These are phyloP conservation scores for Bos indicus DNA, from an alignment of 2,113 vertebrate species.

Conservation along the genomic window DNA sequence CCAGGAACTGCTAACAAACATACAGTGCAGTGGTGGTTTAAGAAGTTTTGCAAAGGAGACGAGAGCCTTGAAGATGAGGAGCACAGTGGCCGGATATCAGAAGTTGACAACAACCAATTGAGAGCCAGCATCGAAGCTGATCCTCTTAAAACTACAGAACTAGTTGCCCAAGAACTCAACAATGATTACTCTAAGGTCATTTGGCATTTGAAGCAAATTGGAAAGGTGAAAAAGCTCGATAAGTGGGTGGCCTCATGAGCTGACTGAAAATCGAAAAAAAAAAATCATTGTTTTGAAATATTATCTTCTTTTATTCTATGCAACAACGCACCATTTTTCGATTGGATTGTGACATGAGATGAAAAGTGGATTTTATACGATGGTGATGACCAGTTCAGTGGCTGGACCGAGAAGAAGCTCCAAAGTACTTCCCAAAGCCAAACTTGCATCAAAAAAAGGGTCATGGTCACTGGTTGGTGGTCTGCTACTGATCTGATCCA, in stretches of 20 bases:
- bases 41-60: neutral
- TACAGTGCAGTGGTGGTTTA: neutral
- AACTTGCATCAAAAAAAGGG: neutral
- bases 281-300: neutral
- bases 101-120: neutral
- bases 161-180: neutral
- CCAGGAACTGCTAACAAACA: neutral
- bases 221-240: neutral
- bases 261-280: neutral
- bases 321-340: neutral
- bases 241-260: neutral
- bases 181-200: accelerated
- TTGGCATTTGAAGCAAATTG: neutral
- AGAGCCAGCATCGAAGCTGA: neutral
- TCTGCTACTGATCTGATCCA: neutral
- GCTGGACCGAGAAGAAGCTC: neutral
- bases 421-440: neutral
- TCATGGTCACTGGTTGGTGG: neutral
- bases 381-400: neutral
- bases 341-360: neutral
- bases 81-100: neutral
- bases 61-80: neutral
- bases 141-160: neutral
- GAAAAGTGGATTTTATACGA: neutral
- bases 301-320: neutral